Conservation (phyloP, 2,888 invertebrate genomes). For the Eilema depressum region DNA sequence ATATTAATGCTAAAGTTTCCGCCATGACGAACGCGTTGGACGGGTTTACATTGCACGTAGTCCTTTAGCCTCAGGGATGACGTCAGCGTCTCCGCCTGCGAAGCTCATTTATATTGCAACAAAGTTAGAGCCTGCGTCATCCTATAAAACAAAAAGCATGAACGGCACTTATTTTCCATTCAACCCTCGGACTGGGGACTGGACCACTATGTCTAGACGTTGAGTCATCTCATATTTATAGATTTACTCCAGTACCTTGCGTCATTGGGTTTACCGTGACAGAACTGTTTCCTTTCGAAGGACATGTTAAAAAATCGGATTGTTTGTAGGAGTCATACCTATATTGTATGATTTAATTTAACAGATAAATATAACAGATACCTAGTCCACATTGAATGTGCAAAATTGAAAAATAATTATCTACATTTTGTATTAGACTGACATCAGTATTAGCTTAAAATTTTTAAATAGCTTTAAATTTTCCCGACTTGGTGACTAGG, state of each 20-base stretch:
- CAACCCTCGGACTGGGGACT: constrained; percentile 62
- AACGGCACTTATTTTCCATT: constrained; percentile 64
- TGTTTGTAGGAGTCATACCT: not conserved
- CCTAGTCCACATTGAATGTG: not conserved
- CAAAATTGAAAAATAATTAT: not conserved
- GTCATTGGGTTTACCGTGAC: not conserved
- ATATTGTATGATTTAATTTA: not conserved
- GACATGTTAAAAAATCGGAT: not conserved
- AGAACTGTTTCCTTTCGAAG: not conserved
- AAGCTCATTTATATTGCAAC: constrained; percentile 36
- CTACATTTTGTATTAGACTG: too few relatives aligned
- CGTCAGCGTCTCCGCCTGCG: constrained; percentile 34
- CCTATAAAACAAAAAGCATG: constrained; percentile 48
- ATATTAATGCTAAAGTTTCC: constrained; percentile 15
- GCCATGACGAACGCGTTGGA: constrained; percentile 13
- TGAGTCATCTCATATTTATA: constrained; percentile 48
- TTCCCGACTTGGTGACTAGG: too few relatives aligned
- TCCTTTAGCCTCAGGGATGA: constrained; percentile 28
- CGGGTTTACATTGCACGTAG: constrained; percentile 19
- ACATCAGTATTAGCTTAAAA: too few relatives aligned
- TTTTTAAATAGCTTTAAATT: too few relatives aligned
- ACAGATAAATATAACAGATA: too few relatives aligned
- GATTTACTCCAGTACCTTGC: constrained; percentile 10
- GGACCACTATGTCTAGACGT: constrained; percentile 55
- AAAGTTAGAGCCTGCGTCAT: constrained; percentile 44